phyloP scores from a whole-genome alignment of 2,888 invertebrate genomes.

The Sphaerophoria taeniata region DNA sequence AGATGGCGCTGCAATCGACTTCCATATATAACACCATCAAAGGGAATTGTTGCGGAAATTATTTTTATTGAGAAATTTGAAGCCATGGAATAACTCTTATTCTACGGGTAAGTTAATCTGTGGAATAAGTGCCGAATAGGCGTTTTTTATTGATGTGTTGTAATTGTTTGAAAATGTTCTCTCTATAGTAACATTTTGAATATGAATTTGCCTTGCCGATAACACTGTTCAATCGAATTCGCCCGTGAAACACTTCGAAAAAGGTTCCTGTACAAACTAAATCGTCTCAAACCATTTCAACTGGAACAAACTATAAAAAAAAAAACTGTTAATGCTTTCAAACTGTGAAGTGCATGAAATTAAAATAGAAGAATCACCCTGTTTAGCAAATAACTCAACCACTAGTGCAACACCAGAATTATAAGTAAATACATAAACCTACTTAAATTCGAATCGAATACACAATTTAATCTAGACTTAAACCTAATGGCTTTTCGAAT shows the following conservation, averaged over 20 bases:
- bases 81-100: no score
- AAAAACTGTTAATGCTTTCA: conserved; percentile 1
- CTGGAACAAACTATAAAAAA: not conserved
- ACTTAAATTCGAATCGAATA: conserved; percentile 66
- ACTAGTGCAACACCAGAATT: conserved; percentile 63
- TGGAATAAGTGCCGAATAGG: no score
- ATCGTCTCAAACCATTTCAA: conserved; percentile 7
- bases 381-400: conserved; percentile 62
- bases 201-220: not conserved
- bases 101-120: no score
- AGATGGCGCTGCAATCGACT: no score
- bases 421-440: conserved; percentile 70
- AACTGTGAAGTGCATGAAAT: conserved; percentile 21
- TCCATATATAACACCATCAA: no score
- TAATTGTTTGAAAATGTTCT: no score
- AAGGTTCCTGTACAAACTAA: not conserved
- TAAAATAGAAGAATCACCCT: not conserved
- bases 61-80: no score
- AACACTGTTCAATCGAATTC: not conserved
- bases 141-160: no score
- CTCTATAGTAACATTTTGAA: no score
- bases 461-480: conserved; percentile 78
- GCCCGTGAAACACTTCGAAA: not conserved
- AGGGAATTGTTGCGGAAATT: no score
- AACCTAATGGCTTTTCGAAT: conserved; percentile 83